Evolutionary conservation across 2,113 vertebrate species (phyloP).

Genomic region (Heterocephalus glaber): DNA sequence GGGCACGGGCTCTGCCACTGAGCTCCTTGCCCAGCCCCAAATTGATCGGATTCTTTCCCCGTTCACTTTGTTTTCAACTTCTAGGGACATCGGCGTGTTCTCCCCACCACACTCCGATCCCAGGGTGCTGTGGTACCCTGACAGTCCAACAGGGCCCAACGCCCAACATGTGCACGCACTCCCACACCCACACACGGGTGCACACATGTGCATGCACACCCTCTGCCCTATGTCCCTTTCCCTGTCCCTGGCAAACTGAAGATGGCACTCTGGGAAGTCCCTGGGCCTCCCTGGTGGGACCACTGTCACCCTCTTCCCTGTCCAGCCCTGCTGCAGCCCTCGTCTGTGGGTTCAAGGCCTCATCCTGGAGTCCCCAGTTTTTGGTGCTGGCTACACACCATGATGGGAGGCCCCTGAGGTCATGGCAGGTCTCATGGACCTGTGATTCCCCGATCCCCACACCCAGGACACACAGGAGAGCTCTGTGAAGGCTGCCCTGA

Average conservation of each 20-base stretch:
- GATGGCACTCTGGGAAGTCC: not conserved
- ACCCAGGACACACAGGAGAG: not conserved
- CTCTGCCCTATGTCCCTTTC: not conserved
- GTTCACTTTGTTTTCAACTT: not conserved
- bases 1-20: too few relatives aligned
- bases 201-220: not conserved
- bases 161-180: not conserved
- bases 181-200: not conserved
- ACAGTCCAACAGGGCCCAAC: not conserved
- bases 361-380: not conserved
- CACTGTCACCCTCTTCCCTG: not conserved
- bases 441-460: not conserved
- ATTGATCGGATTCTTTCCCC: not conserved
- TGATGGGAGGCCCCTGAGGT: not conserved
- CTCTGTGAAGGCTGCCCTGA: not conserved
- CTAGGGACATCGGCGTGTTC: not conserved
- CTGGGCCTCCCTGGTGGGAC: not conserved
- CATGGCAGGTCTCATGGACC: accelerated
- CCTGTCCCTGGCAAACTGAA: not conserved
- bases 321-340: not conserved
- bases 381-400: not conserved
- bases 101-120: not conserved
- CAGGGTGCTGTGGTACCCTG: not conserved
- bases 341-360: not conserved
- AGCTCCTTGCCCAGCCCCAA: not conserved